A percentile compares a stretch with the other conserved stretches of the same genome.
Evolutionary conservation across 2,888 invertebrate genomes (phyloP).

Genomic region (Lottia gigantea): DNA sequence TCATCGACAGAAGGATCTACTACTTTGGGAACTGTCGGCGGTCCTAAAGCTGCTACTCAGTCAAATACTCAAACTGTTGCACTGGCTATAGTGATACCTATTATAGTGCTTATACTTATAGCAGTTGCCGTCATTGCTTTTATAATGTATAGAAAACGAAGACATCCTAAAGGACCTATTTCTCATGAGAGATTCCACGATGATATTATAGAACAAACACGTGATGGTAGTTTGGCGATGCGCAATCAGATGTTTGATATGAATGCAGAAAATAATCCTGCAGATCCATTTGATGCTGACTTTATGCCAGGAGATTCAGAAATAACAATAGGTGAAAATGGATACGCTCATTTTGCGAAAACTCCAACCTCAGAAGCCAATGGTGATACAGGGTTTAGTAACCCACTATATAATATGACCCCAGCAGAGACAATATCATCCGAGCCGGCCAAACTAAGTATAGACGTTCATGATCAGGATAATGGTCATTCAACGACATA

Average conservation of each 20-base stretch:
- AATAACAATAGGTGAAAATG: constrained; percentile 42
- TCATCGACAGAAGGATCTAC: constrained; percentile 7
- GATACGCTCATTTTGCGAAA: constrained; percentile 44
- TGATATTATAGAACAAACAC: constrained; percentile 42
- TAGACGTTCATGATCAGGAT: background rate
- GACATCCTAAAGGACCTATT: constrained; percentile 33
- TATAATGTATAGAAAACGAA: constrained; percentile 30
- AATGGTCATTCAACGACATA: background rate
- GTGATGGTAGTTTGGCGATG: constrained; percentile 47
- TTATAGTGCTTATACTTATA: constrained; percentile 34
- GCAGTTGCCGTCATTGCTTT: constrained; percentile 31
- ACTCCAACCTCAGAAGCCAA: constrained; percentile 24
- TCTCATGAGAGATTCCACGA: constrained; percentile 48
- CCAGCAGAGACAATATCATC: background rate
- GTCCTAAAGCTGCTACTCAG: background rate
- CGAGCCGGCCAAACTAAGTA: background rate
- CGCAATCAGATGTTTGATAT: constrained; percentile 53
- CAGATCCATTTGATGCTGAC: constrained; percentile 29
- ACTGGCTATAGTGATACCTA: constrained; percentile 32
- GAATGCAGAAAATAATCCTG: constrained; percentile 28
- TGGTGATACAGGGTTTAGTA: constrained; percentile 43
- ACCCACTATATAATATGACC: constrained; percentile 46
- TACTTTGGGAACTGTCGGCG: background rate
- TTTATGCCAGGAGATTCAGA: constrained; percentile 30
- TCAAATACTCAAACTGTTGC: constrained; percentile 12